Evolutionary conservation across 2,113 vertebrate genomes (phyloP).

Genomic region (Etia nguti): DNA sequence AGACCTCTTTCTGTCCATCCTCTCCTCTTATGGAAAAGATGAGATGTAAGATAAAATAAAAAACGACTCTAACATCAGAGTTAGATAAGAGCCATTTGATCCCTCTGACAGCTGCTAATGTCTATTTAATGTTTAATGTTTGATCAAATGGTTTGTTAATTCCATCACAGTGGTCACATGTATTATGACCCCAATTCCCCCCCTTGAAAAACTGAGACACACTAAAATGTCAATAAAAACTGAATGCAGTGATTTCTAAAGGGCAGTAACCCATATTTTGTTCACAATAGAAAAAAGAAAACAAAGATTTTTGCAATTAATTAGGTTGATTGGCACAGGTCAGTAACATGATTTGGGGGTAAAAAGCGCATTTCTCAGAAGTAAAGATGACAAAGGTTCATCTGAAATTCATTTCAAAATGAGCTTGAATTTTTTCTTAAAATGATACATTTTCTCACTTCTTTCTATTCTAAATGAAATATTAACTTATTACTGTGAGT

Average conservation of each 20-base stretch:
- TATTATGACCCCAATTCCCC: not conserved
- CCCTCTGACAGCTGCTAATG: not conserved
- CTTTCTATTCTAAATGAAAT: not conserved
- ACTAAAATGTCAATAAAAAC: not conserved
- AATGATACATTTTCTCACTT: not conserved
- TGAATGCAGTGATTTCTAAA: not conserved
- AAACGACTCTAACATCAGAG: not conserved
- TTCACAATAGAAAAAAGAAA: not conserved
- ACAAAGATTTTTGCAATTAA: not conserved
- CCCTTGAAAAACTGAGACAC: not conserved
- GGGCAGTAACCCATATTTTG: not conserved
- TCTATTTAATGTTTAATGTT: not conserved
- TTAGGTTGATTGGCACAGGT: not conserved
- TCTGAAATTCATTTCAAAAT: not conserved
- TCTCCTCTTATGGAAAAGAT: constrained; percentile 74
- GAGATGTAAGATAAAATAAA: constrained; percentile 77
- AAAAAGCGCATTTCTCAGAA: not conserved
- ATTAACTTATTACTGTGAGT: not conserved
- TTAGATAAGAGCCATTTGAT: constrained; percentile 22
- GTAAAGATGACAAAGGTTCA: not conserved
- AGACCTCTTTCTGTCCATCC: constrained; percentile 11
- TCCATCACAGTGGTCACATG: not conserved
- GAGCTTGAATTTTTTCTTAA: not conserved
- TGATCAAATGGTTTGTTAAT: not conserved
- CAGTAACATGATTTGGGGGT: not conserved